A percentile compares a stretch with the other conserved stretches of the same genome.
Conservation (phyloP, 2,888 invertebrate species). For the Julus scandinavius region DNA sequence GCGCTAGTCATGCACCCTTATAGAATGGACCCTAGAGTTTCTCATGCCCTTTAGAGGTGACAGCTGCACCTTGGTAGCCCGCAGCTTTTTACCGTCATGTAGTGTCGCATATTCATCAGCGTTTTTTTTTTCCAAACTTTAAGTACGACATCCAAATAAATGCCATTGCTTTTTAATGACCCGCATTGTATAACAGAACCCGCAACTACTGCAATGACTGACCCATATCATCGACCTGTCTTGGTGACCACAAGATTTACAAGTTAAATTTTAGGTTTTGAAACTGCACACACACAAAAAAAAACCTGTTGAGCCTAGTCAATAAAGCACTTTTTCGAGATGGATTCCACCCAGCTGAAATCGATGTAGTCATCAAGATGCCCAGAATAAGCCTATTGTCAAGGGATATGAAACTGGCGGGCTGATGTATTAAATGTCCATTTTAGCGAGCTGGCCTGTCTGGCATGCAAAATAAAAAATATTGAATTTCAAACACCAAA, state of each 20-base stretch:
- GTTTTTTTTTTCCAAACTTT: background rate
- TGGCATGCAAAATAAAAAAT: slow-evolving; percentile 38
- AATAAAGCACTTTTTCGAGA: background rate
- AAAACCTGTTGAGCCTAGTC: background rate
- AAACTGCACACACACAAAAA: background rate
- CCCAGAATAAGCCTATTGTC: background rate
- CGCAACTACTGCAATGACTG: background rate
- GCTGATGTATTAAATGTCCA: slow-evolving; percentile 45
- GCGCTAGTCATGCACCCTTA: too few relatives aligned
- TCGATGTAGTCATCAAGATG: slow-evolving; percentile 40
- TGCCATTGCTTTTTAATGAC: slow-evolving; percentile 20
- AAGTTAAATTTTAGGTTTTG: background rate
- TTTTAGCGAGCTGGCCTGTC: slow-evolving; percentile 37
- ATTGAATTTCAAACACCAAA: background rate
- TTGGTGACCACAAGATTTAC: background rate
- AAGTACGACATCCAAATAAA: background rate
- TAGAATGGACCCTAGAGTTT: background rate
- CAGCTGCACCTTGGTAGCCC: slow-evolving; percentile 2
- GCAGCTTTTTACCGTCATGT: background rate
- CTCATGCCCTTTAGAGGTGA: background rate
- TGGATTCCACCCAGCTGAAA: background rate
- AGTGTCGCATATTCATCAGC: background rate
- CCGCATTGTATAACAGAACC: background rate
- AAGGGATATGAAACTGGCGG: background rate
- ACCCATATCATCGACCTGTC: background rate